These are phyloP conservation scores for Dipodomys ordii DNA, from an alignment of 2,113 vertebrate species.

Conservation along the genomic window DNA sequence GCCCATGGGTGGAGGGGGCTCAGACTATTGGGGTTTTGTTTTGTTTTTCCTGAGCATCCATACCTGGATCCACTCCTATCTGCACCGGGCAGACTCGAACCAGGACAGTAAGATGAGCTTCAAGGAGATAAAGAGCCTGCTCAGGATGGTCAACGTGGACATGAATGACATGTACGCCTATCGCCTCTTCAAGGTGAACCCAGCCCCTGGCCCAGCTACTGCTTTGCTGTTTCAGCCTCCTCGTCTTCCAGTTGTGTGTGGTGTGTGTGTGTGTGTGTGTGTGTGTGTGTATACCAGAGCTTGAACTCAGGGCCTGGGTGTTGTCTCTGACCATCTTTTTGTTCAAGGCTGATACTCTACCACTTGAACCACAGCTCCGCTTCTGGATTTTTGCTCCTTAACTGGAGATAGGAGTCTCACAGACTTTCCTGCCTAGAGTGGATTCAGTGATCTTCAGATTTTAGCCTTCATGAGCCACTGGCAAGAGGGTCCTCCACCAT, in stretches of 20 bases:
- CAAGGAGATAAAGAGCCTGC: slow-evolving; percentile 93
- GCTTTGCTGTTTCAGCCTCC: background rate
- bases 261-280: background rate
- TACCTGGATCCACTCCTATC: slow-evolving; percentile 95
- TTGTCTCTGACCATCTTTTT: too few species aligned
- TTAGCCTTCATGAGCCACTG: background rate
- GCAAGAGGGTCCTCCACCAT: background rate
- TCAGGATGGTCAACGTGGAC: slow-evolving; percentile 97
- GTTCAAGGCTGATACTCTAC: too few species aligned
- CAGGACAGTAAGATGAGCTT: slow-evolving; percentile 97
- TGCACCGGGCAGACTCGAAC: slow-evolving; percentile 94
- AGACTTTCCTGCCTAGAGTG: background rate
- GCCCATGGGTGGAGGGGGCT: background rate
- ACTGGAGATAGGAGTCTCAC: background rate
- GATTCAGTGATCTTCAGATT: background rate
- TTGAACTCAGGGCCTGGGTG: too few species aligned
- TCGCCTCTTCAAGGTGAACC: slow-evolving; percentile 93
- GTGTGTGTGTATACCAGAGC: too few species aligned
- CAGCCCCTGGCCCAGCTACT: background rate
- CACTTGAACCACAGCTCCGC: too few species aligned
- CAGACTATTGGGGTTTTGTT: accelerated
- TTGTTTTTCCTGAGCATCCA: slow-evolving; percentile 83
- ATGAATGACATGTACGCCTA: slow-evolving; percentile 94
- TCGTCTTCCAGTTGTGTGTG: too few species aligned
- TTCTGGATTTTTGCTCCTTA: too few species aligned